phyloP scores from a whole-genome alignment of 2,888 invertebrate genomes.

The Xestobium rufovillosum region DNA sequence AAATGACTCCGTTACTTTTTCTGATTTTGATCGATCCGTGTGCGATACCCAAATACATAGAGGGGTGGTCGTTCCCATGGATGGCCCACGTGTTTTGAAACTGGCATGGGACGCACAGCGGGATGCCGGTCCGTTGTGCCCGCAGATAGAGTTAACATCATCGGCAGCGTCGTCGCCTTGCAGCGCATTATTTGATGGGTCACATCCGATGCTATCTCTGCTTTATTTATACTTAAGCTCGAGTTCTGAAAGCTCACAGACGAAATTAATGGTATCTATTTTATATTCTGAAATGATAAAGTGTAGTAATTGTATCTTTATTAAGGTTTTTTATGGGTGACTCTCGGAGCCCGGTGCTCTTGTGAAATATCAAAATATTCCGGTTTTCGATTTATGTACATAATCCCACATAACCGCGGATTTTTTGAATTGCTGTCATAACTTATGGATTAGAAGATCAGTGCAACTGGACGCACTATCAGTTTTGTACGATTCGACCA shows the following conservation, averaged over 20 bases:
- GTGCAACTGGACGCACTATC: no score
- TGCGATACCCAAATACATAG: slow-evolving; percentile 29
- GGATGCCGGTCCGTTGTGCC: slow-evolving; percentile 31
- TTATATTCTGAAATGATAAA: slow-evolving; percentile 39
- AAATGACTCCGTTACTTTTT: slow-evolving; percentile 15
- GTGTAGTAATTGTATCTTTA: slow-evolving; percentile 39
- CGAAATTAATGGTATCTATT: slow-evolving; percentile 39
- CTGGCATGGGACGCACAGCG: slow-evolving; percentile 28
- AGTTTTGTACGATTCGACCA: no score
- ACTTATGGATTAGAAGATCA: no score
- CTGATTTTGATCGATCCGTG: slow-evolving; percentile 25
- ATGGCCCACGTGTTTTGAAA: slow-evolving; percentile 28
- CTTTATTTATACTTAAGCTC: slow-evolving; percentile 31
- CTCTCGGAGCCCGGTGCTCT: no score
- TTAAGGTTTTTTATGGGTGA: slow-evolving; percentile 31
- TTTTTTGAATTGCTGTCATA: no score
- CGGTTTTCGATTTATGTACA: no score
- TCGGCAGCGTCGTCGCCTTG: slow-evolving; percentile 29
- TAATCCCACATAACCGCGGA: no score
- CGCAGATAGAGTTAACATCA: slow-evolving; percentile 33
- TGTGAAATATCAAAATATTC: no score
- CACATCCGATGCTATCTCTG: slow-evolving; percentile 29
- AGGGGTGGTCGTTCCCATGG: slow-evolving; percentile 34
- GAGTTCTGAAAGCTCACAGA: slow-evolving; percentile 37
- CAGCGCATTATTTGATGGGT: slow-evolving; percentile 23